Percentiles rank a stretch among this genome's conserved stretches.
Evolutionary conservation across 2,797 vertebrate genomes (phyloP).

Genomic region (Mormyrus hasselquistii): DNA sequence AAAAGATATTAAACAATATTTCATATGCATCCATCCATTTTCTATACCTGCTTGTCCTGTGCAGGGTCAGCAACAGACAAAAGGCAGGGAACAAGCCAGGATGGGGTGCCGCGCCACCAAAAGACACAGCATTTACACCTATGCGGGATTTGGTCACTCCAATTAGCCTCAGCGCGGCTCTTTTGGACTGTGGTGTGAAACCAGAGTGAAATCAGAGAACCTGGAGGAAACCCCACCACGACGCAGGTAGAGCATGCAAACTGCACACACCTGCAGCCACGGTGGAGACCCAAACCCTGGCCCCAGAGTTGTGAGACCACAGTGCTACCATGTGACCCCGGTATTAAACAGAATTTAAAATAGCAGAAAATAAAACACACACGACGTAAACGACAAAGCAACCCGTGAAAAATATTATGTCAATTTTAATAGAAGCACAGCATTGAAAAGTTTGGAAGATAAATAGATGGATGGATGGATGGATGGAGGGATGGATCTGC

Average conservation of each 20-base stretch:
- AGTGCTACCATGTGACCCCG: neutral
- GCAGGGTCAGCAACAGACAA: neutral
- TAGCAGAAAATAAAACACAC: neutral
- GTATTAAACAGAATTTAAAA: neutral
- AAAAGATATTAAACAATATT: neutral
- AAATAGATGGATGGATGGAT: neutral
- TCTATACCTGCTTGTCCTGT: neutral
- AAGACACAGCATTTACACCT: neutral
- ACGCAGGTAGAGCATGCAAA: neutral
- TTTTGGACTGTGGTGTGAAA: neutral
- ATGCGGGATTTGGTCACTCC: neutral
- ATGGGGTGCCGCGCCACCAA: neutral
- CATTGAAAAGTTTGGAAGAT: neutral
- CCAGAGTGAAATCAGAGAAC: neutral
- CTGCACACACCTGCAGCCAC: neutral
- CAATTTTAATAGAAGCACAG: neutral
- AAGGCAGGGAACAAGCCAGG: neutral
- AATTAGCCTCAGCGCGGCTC: neutral
- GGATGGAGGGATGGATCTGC: neutral
- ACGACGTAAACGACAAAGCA: neutral
- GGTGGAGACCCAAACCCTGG: neutral
- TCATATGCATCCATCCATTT: neutral
- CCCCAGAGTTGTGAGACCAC: neutral
- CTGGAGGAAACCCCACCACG: neutral
- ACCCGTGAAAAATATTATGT: neutral